These are phyloP conservation scores for Rhabdophis nuchalis DNA, from an alignment of 2,797 vertebrate species.

Conservation along the genomic window DNA sequence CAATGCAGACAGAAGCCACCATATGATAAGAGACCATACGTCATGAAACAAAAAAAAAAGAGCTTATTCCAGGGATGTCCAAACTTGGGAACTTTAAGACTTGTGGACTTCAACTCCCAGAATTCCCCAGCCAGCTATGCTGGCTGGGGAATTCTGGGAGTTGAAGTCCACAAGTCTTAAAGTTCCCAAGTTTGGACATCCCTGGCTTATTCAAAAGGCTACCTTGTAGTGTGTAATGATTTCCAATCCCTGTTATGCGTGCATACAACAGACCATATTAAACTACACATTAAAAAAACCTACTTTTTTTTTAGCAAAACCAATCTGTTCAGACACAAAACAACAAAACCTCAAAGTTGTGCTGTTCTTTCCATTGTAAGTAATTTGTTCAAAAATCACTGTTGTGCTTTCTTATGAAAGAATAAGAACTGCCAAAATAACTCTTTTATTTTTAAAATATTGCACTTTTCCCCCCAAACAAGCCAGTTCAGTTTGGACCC, in stretches of 20 bases:
- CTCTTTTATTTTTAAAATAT: constrained; percentile 50
- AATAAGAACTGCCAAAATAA: constrained; percentile 40
- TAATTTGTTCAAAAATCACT: constrained; percentile 60
- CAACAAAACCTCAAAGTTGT: constrained; percentile 49
- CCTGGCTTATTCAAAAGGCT: constrained; percentile 69
- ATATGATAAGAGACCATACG: constrained; percentile 40
- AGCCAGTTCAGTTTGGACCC: constrained; percentile 72
- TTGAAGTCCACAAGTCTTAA: too few relatives aligned
- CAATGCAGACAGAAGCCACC: constrained; percentile 8
- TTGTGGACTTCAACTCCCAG: too few relatives aligned
- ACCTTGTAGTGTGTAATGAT: constrained; percentile 66
- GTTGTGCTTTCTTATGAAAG: constrained; percentile 51
- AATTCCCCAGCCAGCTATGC: too few relatives aligned
- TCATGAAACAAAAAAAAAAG: constrained; percentile 55
- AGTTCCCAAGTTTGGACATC: too few relatives aligned
- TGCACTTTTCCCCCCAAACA: constrained; percentile 67
- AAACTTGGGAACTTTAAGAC: too few relatives aligned
- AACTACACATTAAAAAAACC: constrained; percentile 57
- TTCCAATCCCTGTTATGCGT: constrained; percentile 63
- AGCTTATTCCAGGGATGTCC: too few relatives aligned
- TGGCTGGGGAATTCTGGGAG: too few relatives aligned
- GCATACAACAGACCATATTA: constrained; percentile 39
- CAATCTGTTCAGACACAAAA: constrained; percentile 49
- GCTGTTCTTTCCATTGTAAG: constrained; percentile 57
- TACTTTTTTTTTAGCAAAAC: constrained; percentile 44